Evolutionary conservation across 1,140 invertebrate genomes (phyloP), one percentile per base, ranked within the genome.

Genomic region (Dendroctonus valens): DNA sequence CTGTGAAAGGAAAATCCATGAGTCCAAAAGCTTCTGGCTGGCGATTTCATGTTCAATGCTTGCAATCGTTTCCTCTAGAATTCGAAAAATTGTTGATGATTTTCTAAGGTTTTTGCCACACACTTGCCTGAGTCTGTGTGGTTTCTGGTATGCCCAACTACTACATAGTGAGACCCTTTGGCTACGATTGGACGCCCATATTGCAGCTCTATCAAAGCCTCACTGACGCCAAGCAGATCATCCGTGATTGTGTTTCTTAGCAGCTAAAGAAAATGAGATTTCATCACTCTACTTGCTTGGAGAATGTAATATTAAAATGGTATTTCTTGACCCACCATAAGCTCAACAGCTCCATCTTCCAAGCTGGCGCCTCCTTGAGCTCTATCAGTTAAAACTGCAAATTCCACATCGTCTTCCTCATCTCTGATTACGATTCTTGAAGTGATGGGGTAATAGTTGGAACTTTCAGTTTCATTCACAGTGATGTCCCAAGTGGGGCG

Each of bases 401-500:
- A 68, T 37, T 83, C 81, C 0, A 81, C 70, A 5, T 80, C 77
- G 0, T 73, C 77, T 5, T 78, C 73, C 51, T 81, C 70, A 68
- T 74, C 70, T 65, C 49, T 62, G 38, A 74, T 69, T n/a, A 59
- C 26, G 41, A 97, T 94, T 60, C 89, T 84, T 5, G 89, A 89
- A 14, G 92, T 95, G 0, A 98, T 84, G 0, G 96, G 96, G 78
- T 94, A 97, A 78, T 96, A 98, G 78, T 98, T 98, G 2, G 88
- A 90, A 46, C 92, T 81, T 0, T 92, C 79, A 12, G 85, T 80
- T 61, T 97, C 88, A 0, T 83, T 78, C 6, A 39, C 92, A 86
- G 93, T 51, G 1, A 82, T 76, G 39, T 81, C 80, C 87, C 86
- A 97, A 5, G 89, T 89, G 6, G 89, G 85, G n/a, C 93, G 79